A percentile compares a stretch with the other conserved stretches of the same genome.
These are phyloP conservation scores for Ischnus inquisitorius DNA, from an alignment of 2,888 invertebrate species.

Conservation along the genomic window DNA sequence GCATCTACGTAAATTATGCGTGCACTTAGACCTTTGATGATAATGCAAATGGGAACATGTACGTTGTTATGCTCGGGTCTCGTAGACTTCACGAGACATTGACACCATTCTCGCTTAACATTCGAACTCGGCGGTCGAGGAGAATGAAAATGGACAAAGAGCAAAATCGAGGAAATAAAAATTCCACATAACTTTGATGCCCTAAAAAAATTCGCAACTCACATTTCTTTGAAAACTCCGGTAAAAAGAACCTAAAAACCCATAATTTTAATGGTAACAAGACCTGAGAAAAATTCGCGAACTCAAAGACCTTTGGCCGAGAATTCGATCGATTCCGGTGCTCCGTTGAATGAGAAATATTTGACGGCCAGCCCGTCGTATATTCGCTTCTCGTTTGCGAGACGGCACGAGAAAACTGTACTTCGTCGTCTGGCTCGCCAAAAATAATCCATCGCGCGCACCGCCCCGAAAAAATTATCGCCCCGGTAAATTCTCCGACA, in stretches of 20 bases:
- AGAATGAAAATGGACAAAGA: not conserved
- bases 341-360: not conserved
- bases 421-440: slow-evolving; percentile 29
- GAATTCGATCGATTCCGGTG: not conserved
- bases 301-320: not conserved
- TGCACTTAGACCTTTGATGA: slow-evolving; percentile 81
- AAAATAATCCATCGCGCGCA: slow-evolving; percentile 30
- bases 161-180: not conserved
- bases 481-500: slow-evolving; percentile 1
- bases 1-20: slow-evolving; percentile 78
- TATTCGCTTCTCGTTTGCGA: not conserved
- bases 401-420: not conserved
- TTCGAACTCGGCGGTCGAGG: not conserved
- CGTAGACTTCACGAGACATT: slow-evolving; percentile 45
- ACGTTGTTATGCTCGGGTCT: slow-evolving; percentile 42
- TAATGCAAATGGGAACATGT: slow-evolving; percentile 78
- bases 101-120: slow-evolving; percentile 53
- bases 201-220: too few relatives aligned
- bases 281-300: not conserved
- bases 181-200: not conserved
- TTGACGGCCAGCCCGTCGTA: not conserved
- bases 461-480: slow-evolving; percentile 24
- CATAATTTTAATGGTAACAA: not conserved
- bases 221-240: too few relatives aligned
- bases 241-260: not conserved